phyloP scores from a whole-genome alignment of 1,140 invertebrate genomes.

The Conus ventricosus region DNA sequence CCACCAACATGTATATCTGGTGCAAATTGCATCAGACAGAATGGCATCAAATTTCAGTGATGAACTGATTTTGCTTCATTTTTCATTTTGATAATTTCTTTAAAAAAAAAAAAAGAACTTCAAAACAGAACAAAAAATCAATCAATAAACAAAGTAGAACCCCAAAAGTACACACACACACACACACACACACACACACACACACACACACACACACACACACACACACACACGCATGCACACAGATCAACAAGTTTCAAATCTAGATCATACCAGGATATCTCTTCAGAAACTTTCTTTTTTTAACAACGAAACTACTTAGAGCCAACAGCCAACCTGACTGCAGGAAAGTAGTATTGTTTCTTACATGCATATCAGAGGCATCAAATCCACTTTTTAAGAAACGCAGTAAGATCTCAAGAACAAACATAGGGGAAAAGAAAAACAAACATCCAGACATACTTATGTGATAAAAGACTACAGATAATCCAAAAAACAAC shows the following conservation, averaged over 20 bases:
- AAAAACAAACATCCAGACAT: too few relatives aligned
- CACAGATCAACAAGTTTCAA: too few relatives aligned
- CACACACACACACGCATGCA: neutral
- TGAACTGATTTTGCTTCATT: neutral
- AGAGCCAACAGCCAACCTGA: too few relatives aligned
- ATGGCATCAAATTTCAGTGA: neutral
- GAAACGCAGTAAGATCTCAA: neutral
- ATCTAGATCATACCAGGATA: too few relatives aligned
- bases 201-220: neutral
- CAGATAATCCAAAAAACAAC: too few relatives aligned
- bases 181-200: constrained; percentile 6
- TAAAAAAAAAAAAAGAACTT: neutral
- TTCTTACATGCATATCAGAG: neutral
- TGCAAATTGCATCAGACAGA: neutral
- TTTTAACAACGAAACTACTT: too few relatives aligned
- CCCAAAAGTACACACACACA: neutral
- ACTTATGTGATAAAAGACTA: too few relatives aligned
- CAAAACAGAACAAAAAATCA: neutral
- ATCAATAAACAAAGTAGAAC: too few relatives aligned
- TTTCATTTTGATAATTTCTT: neutral
- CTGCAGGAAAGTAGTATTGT: too few relatives aligned
- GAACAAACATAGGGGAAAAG: too few relatives aligned
- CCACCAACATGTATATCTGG: neutral
- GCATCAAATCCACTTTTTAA: neutral
- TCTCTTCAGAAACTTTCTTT: too few relatives aligned